phyloP scores from a whole-genome alignment of 2,113 vertebrate genomes.

The Arenaria interpres region DNA sequence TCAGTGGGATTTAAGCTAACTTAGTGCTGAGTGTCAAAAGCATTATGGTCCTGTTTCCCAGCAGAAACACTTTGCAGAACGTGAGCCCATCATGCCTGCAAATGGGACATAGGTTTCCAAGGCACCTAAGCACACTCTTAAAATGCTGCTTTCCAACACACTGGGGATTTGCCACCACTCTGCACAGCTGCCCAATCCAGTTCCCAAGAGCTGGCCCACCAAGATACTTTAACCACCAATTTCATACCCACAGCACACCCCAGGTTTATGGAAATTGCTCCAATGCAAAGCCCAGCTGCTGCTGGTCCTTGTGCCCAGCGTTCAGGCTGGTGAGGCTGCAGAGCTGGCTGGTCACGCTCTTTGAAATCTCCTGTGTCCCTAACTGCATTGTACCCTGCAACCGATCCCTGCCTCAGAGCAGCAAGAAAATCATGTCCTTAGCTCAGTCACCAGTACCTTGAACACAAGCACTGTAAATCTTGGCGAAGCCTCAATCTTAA shows the following conservation, averaged over 20 bases:
- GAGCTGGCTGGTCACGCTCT: background rate
- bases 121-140: background rate
- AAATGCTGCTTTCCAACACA: background rate
- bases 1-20: background rate
- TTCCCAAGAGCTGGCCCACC: background rate
- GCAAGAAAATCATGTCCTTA: background rate
- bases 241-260: background rate
- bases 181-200: background rate
- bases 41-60: background rate
- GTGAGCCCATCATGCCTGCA: background rate
- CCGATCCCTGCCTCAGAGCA: background rate
- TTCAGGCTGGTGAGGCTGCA: background rate
- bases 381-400: background rate
- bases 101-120: background rate
- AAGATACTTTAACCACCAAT: background rate
- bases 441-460: background rate
- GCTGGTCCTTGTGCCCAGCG: background rate
- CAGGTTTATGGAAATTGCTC: background rate
- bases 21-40: background rate
- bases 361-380: background rate
- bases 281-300: background rate
- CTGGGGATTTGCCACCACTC: background rate
- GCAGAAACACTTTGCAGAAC: background rate
- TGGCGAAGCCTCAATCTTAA: background rate
- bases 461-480: slow-evolving; percentile 12